Conservation (phyloP, 2,113 vertebrate species). For the Miniopterus natalensis region DNA sequence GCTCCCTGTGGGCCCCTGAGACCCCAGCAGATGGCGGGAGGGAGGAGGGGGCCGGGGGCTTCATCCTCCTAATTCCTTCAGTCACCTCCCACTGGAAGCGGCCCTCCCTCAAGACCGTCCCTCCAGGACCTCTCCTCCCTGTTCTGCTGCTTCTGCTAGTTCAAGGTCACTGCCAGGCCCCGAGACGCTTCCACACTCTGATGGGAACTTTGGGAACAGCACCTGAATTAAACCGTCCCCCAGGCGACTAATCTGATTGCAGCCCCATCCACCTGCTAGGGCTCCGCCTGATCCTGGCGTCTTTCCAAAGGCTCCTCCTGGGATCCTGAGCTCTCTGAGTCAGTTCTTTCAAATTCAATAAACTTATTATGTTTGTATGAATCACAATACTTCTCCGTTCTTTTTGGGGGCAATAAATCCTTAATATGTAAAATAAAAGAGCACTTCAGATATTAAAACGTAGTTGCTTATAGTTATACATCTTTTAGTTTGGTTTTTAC, state of each 20-base stretch:
- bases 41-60: accelerated
- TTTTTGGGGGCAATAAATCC: not conserved
- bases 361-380: not conserved
- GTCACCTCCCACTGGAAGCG: not conserved
- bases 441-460: slow-evolving; percentile 5
- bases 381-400: slow-evolving; percentile 16
- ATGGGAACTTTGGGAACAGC: not conserved
- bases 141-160: not conserved
- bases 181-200: accelerated
- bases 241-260: not conserved
- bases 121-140: too few relatives aligned
- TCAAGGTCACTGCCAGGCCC: not conserved
- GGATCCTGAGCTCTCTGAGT: not conserved
- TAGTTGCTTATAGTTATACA: not conserved
- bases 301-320: not conserved
- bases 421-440: slow-evolving; percentile 12
- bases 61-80: not conserved
- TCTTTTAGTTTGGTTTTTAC: not conserved
- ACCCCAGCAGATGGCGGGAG: not conserved
- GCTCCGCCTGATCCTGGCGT: not conserved
- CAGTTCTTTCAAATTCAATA: not conserved
- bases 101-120: too few relatives aligned
- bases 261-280: not conserved
- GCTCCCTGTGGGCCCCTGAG: not conserved
- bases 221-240: not conserved